Evolutionary conservation across 30 jellyfish, hydroid and myxozoan genomes (phyloP), one percentile per base, ranked within the genome.

Genomic region (Haliclystus octoradiatus): DNA sequence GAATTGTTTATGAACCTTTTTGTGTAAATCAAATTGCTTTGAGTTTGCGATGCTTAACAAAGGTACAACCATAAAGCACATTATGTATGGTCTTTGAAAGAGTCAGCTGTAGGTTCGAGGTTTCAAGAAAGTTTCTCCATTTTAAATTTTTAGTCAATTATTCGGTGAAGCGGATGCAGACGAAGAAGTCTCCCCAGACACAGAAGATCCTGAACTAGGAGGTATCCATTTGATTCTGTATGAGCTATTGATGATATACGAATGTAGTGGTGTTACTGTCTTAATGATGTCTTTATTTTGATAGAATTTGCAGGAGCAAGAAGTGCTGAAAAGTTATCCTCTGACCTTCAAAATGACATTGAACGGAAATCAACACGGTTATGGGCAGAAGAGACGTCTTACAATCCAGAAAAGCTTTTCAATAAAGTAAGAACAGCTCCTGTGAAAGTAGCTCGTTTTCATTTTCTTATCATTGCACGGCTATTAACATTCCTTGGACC

Each of bases 121-220:
- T n/a, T n/a, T n/a, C n/a, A n/a, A n/a, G n/a, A n/a, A n/a, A n/a
- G n/a, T n/a, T 5, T 47, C 61, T 47, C 19, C 14, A 47, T 47
- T 47, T 57, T n/a, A n/a, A n/a, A n/a, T 19, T 34, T 71, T 51
- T 68, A 92, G 83, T 33, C 96, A 83, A 51, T 69, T 92, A 50
- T 92, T 92, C 74, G 96, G 96, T 15, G 95, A 83, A 62, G 84
- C 77, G 23, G 99, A 92, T 75, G 96, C 93, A 14, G 97, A 88
- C 49, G 88, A 73, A 14, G 97, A 88, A 72, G 97, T 88, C 33
- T 88, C 97, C 2, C 97, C 97, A 0, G 95, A 88, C 77, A 88
- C 97, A 19, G 95, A 76, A 57, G 97, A 88, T 60, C 97, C 97
- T 24, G 97, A 88, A 74, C 74, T 85, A 28, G 66, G 74, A 32